Evolutionary conservation across 2,888 invertebrate genomes (phyloP).

Genomic region (Catonia carolina): DNA sequence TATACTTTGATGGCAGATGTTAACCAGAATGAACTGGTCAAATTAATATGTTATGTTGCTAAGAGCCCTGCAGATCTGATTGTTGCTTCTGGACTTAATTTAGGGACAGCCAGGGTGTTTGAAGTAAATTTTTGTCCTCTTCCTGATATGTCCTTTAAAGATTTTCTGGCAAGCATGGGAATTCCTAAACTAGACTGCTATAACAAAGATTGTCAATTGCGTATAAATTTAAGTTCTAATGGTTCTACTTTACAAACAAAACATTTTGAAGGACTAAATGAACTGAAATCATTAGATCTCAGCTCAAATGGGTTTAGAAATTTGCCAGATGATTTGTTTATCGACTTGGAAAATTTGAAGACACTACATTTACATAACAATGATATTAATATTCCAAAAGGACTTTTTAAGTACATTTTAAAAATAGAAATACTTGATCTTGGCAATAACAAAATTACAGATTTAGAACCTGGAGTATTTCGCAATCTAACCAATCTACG

Average conservation of each 20-base stretch:
- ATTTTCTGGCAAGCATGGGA: constrained; percentile 46
- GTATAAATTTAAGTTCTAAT: constrained; percentile 46
- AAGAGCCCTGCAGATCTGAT: no score
- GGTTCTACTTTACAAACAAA: constrained; percentile 51
- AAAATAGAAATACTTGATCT: constrained; percentile 55
- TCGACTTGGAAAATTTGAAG: constrained; percentile 51
- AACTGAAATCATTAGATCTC: constrained; percentile 50
- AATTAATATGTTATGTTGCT: no score
- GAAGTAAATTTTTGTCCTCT: constrained; percentile 50
- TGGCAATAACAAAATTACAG: constrained; percentile 57
- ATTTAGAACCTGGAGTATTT: constrained; percentile 56
- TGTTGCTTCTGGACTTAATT: no score
- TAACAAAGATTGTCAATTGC: constrained; percentile 41
- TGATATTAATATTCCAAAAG: constrained; percentile 50
- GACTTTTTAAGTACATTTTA: constrained; percentile 49
- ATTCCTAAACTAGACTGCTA: constrained; percentile 39
- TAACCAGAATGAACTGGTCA: no score
- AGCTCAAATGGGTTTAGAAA: constrained; percentile 55
- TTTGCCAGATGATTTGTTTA: constrained; percentile 56
- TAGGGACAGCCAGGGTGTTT: no score
- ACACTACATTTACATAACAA: constrained; percentile 59
- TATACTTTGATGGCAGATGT: no score
- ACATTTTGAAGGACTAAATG: constrained; percentile 52
- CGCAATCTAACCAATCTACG: constrained; percentile 52
- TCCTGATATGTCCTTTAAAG: constrained; percentile 47